Base-by-base conservation (phyloP, 2,797 vertebrate genomes). In the Acrossocheilus fasciatus region DNA sequence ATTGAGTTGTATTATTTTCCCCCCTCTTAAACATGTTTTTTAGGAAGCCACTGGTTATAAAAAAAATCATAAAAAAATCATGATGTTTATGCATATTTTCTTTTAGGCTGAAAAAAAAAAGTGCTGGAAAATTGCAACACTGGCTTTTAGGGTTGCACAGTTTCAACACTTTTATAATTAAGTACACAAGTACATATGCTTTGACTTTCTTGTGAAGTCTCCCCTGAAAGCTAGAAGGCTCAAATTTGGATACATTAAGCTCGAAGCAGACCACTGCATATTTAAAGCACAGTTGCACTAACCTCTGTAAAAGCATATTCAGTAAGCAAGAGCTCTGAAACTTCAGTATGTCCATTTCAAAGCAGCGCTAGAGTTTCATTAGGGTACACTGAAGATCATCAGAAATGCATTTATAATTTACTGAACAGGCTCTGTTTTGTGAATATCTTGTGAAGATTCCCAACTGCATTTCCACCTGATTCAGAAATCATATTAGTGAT, bases 181-280 rank as follows among this genome's bases (percentile, higher is more conserved):
- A 62, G 75, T 78, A 59, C 36, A 59, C 34, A 59, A 57, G 52
- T n/a, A 41, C 52, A 57, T 39, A 57, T n/a, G 52, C 20, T 18
- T 59, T 36, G 30, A 36, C 30, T 54, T 77, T 57, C 54, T 78
- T n/a, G 20, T 77, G 50, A 57, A 57, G 34, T 54, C 52, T 14
- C 23, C 30, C 10, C 34, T 39, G 47, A 39, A 57, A 77, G 75
- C 50, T 57, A 77, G 75, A 77, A 57, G 10, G 34, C 52, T 78
- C 12, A 78, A 39, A 78, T 78, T 41, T 59, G 76, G 76, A 78
- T 78, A 62, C 36, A 59, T 78, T 62, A 43, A 62, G 54, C 23
- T 78, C 7, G 15, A 62, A 79, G 54, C 23, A 79, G 36, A 43
- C 39, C 76, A 62, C 76, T 50, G 26, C 72, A 64, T 64, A 64